Evolutionary conservation across 2,113 vertebrate species (phyloP).

Genomic region (Lamprotornis superbus): DNA sequence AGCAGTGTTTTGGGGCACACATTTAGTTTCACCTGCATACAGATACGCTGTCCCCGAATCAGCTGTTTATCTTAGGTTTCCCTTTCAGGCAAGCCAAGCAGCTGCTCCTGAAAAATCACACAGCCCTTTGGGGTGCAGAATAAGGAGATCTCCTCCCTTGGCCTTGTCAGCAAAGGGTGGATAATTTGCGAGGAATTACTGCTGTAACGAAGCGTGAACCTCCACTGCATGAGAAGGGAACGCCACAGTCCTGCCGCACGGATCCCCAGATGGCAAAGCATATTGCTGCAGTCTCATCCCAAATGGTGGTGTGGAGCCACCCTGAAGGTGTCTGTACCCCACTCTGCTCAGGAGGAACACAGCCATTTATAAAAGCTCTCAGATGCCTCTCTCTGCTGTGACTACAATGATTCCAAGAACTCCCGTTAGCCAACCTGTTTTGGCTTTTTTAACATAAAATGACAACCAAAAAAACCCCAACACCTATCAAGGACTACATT

Average conservation of each 20-base stretch:
- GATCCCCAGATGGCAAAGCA: constrained; percentile 56
- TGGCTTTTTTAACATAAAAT: not conserved
- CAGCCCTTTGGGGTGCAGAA: not conserved
- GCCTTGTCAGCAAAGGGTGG: not conserved
- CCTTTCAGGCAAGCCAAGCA: not conserved
- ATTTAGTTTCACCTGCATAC: not conserved
- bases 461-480: not conserved
- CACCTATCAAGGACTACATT: not conserved
- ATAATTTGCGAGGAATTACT: not conserved
- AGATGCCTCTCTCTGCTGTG: fast-evolving
- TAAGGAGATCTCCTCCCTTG: not conserved
- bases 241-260: not conserved
- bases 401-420: not conserved
- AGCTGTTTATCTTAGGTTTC: not conserved
- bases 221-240: not conserved
- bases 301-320: constrained; percentile 16
- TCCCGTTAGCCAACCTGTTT: not conserved
- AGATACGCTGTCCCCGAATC: not conserved
- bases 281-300: constrained; percentile 59
- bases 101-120: not conserved
- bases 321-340: not conserved
- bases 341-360: not conserved
- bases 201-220: not conserved
- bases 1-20: not conserved
- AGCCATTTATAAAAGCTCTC: not conserved